Base-by-base conservation (phyloP, 1,140 invertebrate genomes). In the Orussus abietinus region DNA sequence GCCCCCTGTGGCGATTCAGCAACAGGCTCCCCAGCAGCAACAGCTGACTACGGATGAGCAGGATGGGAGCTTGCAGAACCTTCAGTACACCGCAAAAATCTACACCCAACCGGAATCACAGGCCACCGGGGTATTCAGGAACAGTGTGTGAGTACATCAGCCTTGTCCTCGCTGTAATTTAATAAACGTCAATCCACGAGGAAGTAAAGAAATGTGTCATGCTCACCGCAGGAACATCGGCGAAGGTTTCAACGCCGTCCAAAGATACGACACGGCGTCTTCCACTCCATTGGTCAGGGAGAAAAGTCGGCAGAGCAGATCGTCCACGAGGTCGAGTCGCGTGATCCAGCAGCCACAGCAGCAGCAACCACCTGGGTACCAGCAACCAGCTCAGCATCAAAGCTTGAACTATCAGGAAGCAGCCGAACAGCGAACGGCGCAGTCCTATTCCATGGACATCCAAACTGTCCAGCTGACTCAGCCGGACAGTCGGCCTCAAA, bases 61-160 rank as follows among this genome's bases (percentile, higher is more conserved):
- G 19, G 45, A 29, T 10, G 33, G 38, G 18, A 40, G 32, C 35
- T 39, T 72, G 36, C 64, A 66, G 36, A 67, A 63, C 59, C 64
- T 66, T 30, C 71, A 73, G 47, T 76, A 66, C 49, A 68, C 64
- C 32, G 59, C 55, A 31, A 76, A 75, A 47, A 66, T 67, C 38
- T 72, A 60, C 50, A 66, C 62, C 25, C 66, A 64, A 32, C 21
- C 55, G 10, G 54, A 65, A 29, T 57, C 53, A 20, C 37, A 52
- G 19, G 47, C 64, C 33, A 49, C 61, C 29, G 41, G 47, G 47
- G 45, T 64, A 17, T 74, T 64, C 47, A 65, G 62, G 38, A 66
- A 59, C 42, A 65, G 52, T 43, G 47, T 66, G 66, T 65, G 35
- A 55, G 56, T 42, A 3, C 38, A 41, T 42, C 17, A 21, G 7